Percentiles rank a stretch among this genome's conserved stretches.
Evolutionary conservation across 2,888 invertebrate species (phyloP).

Genomic region (Tetanocera ferruginea): DNA sequence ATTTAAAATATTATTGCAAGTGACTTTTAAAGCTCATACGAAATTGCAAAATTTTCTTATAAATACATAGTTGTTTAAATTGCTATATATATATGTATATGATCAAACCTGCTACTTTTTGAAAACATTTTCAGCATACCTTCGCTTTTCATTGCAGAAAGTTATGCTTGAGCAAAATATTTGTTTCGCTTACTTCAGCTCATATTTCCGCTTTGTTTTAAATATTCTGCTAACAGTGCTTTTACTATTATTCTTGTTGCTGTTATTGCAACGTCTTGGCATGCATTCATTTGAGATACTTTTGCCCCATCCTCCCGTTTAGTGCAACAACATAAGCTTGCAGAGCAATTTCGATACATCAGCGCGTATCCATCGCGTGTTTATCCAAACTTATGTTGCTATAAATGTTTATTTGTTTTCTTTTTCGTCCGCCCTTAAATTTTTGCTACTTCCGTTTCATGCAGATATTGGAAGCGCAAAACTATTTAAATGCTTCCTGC

Average conservation of each 20-base stretch:
- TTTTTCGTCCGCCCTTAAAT: neutral
- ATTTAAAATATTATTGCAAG: too few relatives aligned
- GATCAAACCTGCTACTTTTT: neutral
- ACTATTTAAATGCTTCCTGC: constrained; percentile 30
- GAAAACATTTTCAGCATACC: neutral
- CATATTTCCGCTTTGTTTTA: neutral
- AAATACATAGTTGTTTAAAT: neutral
- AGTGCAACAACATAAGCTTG: neutral
- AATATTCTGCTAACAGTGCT: neutral
- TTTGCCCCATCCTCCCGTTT: too few relatives aligned
- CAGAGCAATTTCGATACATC: constrained; percentile 12
- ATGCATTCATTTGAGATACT: neutral
- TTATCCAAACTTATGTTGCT: neutral
- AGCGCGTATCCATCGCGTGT: neutral
- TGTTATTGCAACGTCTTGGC: neutral
- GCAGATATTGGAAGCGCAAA: constrained; percentile 29
- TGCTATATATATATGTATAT: neutral
- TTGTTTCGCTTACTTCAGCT: constrained; percentile 9
- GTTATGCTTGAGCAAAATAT: neutral
- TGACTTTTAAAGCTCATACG: neutral
- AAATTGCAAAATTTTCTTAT: neutral
- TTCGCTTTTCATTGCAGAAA: too few relatives aligned
- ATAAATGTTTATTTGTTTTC: neutral
- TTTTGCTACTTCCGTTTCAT: constrained; percentile 13
- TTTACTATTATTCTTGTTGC: neutral